Percentiles rank a stretch among this genome's conserved stretches.
Conservation (phyloP, 2,797 vertebrate genomes). For the Danio albolineatus region DNA sequence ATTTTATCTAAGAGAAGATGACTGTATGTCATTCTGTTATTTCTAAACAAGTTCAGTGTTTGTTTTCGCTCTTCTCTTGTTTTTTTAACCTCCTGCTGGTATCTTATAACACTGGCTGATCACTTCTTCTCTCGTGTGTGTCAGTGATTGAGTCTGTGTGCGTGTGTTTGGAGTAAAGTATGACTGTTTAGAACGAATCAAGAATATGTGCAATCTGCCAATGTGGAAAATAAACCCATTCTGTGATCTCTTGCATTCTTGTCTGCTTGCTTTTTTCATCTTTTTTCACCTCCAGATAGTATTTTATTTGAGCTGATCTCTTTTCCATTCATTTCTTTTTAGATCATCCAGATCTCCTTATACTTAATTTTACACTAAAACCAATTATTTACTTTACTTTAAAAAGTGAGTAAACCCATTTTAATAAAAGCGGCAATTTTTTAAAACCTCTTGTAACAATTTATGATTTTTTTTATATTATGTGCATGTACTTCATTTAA, state of each 20-base stretch:
- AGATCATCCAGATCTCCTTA: not conserved
- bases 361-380: not conserved
- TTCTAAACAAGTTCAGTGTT: slow-evolving; percentile 11
- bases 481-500: no score
- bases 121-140: not conserved
- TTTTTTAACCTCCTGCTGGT: slow-evolving; percentile 32
- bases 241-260: slow-evolving; percentile 66
- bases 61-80: slow-evolving; percentile 26
- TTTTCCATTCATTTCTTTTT: slow-evolving; percentile 20
- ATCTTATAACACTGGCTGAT: slow-evolving; percentile 38
- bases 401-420: no score
- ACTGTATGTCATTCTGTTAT: not conserved
- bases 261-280: slow-evolving; percentile 72
- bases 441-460: no score
- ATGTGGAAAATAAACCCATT: slow-evolving; percentile 73
- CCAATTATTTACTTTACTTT: no score
- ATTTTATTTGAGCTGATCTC: slow-evolving; percentile 12
- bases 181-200: slow-evolving; percentile 59
- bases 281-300: slow-evolving; percentile 14
- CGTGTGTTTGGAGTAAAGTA: slow-evolving; percentile 54
- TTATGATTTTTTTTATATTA: no score
- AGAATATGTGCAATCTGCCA: slow-evolving; percentile 69
- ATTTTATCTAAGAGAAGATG: slow-evolving; percentile 21
- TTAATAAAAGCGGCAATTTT: no score
- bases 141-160: not conserved